Base-by-base conservation (phyloP, 2,113 vertebrate species). In the Toxotes chatareus region DNA sequence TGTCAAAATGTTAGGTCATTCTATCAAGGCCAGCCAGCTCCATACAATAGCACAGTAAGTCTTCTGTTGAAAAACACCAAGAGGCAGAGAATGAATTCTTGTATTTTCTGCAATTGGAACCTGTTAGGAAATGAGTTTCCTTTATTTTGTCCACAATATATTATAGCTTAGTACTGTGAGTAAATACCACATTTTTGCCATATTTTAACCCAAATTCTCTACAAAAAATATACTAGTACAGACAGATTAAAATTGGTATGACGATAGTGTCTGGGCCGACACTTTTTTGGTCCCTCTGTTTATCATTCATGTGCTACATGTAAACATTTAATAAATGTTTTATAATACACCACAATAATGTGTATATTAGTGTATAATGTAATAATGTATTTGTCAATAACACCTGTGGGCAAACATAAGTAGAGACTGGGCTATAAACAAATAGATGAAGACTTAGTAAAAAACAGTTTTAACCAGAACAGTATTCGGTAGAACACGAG, bases 1-100 rank as follows among this genome's bases (percentile, higher is more conserved):
- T 98, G 97, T 98, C 96, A 97, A 97, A 97, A 97, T 97, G 97
- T 97, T 97, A 72, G 89, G 89, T 89, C 89, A 87, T 89, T 90
- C 79, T 82, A 86, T 91, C 91, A 90, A 91, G 91, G 88, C 89
- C 84, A 80, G 89, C 59, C 69, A 63, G 78, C 83, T 80, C 85
- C 44, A 13, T 68, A 84, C 86, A 90, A 89, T 72, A 76, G 88
- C 85, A 91, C 89, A 92, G 88, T 82, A 80, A 88, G 89, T 83
- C 88, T 84, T 93, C 86, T 93, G 89, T 92, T 88, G 82, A 78
- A 85, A 89, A 79, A 85, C 83, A 84, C 73, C 55, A 57, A 76
- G 84, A 85, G 83, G 73, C 62, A 31, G 57, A 88, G 74, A 85
- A 88, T 68, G 61, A 81, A 59, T 86, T 72, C 71, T 83, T 85